A percentile compares a stretch with the other conserved stretches of the same genome.
These are phyloP conservation scores for Desmodus rotundus DNA, from an alignment of 2,113 vertebrate genomes.

Conservation along the genomic window DNA sequence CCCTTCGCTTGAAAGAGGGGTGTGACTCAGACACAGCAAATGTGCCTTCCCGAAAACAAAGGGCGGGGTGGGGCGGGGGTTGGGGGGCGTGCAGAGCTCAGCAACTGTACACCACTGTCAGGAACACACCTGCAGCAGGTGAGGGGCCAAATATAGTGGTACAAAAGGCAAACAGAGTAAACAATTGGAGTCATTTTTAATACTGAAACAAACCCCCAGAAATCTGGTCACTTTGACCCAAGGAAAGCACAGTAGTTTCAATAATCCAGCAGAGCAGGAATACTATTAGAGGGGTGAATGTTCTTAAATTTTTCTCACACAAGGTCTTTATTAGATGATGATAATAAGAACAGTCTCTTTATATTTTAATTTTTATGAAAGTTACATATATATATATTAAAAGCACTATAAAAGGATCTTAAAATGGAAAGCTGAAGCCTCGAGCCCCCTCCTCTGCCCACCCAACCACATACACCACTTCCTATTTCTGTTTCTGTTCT, in stretches of 20 bases:
- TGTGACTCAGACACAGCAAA: fast-evolving
- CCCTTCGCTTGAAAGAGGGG: neutral
- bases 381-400: neutral
- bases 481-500: slow-evolving; percentile 47
- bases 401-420: neutral
- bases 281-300: neutral
- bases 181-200: neutral
- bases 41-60: neutral
- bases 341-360: neutral
- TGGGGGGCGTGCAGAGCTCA: neutral
- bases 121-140: neutral
- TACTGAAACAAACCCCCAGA: neutral
- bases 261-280: neutral
- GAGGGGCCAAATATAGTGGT: neutral
- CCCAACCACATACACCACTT: neutral
- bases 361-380: neutral
- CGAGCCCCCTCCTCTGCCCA: neutral
- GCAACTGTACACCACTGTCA: neutral
- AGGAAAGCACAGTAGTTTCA: neutral
- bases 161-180: neutral
- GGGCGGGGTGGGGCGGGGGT: too few relatives aligned
- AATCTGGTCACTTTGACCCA: neutral
- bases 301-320: neutral
- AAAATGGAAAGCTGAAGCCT: slow-evolving; percentile 20
- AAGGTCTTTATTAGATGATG: neutral